Evolutionary conservation across 2,888 invertebrate species (phyloP).

Genomic region (Caenorhabditis zanzibari): DNA sequence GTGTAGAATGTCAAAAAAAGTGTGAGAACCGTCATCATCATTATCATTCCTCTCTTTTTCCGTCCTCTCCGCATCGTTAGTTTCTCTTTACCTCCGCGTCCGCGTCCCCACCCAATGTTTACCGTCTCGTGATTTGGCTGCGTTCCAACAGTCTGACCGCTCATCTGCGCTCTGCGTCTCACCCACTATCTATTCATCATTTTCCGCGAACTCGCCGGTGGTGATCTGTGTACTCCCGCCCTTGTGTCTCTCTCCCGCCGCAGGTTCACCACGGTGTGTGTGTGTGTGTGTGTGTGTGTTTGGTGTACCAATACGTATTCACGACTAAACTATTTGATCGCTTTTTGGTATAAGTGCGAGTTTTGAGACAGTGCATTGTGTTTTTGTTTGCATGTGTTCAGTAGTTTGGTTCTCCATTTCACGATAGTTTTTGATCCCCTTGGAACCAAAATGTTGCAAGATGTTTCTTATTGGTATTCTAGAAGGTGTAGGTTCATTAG

Average conservation of each 20-base stretch:
- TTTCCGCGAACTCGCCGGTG: slow-evolving; percentile 37
- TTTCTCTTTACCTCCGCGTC: slow-evolving; percentile 21
- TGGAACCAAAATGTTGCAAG: slow-evolving; percentile 16
- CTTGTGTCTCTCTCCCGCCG: slow-evolving; percentile 27
- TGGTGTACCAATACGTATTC: slow-evolving; percentile 61
- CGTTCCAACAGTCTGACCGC: slow-evolving; percentile 65
- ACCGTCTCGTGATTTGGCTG: slow-evolving; percentile 69
- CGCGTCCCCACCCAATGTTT: slow-evolving; percentile 46
- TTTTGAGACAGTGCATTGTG: slow-evolving; percentile 61
- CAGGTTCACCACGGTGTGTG: slow-evolving; percentile 1
- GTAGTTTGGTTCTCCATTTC: slow-evolving; percentile 45
- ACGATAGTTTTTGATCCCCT: slow-evolving; percentile 28
- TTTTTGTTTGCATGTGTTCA: slow-evolving; percentile 56
- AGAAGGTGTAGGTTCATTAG: neutral
- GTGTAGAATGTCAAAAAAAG: slow-evolving; percentile 12
- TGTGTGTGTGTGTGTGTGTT: slow-evolving; percentile 32
- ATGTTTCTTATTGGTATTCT: neutral
- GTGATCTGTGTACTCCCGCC: slow-evolving; percentile 60
- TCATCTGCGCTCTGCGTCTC: slow-evolving; percentile 44
- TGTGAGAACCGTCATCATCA: slow-evolving; percentile 3
- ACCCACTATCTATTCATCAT: neutral
- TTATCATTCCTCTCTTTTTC: slow-evolving; percentile 17
- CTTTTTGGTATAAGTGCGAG: slow-evolving; percentile 62
- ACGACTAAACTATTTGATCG: slow-evolving; percentile 65
- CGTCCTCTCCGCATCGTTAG: slow-evolving; percentile 15